Percentiles rank a stretch among this genome's conserved stretches.
Conservation (phyloP, 2,888 invertebrate genomes). For the Zaprionus obscuricornis region DNA sequence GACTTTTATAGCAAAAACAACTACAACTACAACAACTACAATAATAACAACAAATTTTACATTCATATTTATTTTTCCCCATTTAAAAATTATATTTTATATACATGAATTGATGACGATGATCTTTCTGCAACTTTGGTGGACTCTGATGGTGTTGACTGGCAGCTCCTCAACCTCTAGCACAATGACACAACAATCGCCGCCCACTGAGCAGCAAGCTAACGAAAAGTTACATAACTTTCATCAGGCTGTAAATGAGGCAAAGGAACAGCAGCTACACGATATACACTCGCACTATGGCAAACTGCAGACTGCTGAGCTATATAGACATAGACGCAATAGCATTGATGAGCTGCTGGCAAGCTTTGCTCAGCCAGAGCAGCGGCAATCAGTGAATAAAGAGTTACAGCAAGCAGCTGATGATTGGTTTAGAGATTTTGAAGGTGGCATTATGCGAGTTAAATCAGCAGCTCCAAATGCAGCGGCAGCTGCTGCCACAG, state of each 20-base stretch:
- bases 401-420: constrained; percentile 40
- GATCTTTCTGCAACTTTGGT: constrained; percentile 62
- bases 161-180: too few relatives aligned
- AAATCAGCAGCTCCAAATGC: neutral
- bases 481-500: neutral
- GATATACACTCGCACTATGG: constrained; percentile 37
- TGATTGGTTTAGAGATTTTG: constrained; percentile 68
- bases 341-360: constrained; percentile 68
- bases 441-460: constrained; percentile 8
- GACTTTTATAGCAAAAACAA: too few relatives aligned
- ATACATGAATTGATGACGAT: constrained; percentile 29
- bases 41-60: too few relatives aligned
- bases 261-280: constrained; percentile 41
- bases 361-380: constrained; percentile 48
- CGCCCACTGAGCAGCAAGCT: neutral
- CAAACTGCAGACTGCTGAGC: constrained; percentile 20
- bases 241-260: constrained; percentile 55
- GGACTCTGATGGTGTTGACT: constrained; percentile 56
- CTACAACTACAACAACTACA: too few relatives aligned
- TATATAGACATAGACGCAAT: constrained; percentile 54
- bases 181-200: neutral
- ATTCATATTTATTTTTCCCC: too few relatives aligned
- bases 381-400: constrained; percentile 36
- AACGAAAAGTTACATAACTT: constrained; percentile 58
- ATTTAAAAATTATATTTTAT: constrained; percentile 33